Percentiles rank a stretch among this genome's conserved stretches.
Evolutionary conservation across 2,797 vertebrate genomes (phyloP).

Genomic region (Mormyrus proboscirostris): DNA sequence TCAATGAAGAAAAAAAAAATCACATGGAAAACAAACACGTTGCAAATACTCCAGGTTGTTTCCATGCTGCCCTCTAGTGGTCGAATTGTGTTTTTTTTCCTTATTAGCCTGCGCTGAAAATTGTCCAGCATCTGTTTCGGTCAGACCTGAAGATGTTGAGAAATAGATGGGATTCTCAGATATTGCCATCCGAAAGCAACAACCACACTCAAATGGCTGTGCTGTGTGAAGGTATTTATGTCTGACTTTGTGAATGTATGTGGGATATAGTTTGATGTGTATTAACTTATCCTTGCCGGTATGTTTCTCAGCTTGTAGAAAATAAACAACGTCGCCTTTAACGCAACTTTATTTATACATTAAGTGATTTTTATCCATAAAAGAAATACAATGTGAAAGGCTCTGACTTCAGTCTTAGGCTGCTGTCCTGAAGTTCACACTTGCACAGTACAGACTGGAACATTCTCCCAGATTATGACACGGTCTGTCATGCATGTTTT

Average conservation of each 20-base stretch:
- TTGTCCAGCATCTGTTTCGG: background rate
- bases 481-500: background rate
- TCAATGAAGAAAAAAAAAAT: background rate
- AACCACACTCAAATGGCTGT: background rate
- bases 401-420: background rate
- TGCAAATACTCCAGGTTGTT: background rate
- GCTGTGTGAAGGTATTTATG: background rate
- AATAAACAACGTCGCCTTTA: background rate
- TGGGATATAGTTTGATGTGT: slow-evolving; percentile 35
- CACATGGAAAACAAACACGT: background rate
- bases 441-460: background rate
- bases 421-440: background rate
- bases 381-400: background rate
- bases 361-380: background rate
- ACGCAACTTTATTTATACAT: background rate
- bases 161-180: background rate
- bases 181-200: background rate
- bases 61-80: background rate
- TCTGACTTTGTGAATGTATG: background rate
- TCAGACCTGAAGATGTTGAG: background rate
- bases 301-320: background rate
- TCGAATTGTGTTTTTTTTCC: background rate
- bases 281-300: background rate
- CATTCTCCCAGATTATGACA: background rate
- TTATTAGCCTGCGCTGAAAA: background rate